Evolutionary conservation across 2,113 vertebrate genomes (phyloP), one percentile per base, ranked within the genome.

Genomic region (Pituophis catenifer): DNA sequence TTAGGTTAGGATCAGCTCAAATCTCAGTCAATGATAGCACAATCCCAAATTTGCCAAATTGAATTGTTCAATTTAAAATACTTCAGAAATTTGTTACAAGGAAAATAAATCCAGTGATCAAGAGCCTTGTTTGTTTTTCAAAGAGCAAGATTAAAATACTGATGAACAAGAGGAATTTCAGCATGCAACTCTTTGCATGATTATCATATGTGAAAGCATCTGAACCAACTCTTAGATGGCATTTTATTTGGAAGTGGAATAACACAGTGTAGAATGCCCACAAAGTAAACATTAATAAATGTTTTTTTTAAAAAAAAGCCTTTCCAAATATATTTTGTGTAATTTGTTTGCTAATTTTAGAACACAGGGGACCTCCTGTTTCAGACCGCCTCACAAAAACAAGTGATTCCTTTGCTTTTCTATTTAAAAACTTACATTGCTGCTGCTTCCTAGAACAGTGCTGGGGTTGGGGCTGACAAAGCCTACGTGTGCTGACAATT

Each of bases 301-400:
- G 3, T 33, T 2, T 75, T 75, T 65, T 52, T 52, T 38, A 38
- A 44, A 44, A 59, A 55, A 59, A 33, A 26, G 15, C 86, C 29
- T 53, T 86, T 53, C 54, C 58, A 62, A 92, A 48, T 94, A 86
- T 97, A 97, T 98, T 97, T 53, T 97, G 97, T 3, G 93, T 92
- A 91, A 96, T 97, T 92, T 97, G 97, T 55, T 92, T 97, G 86
- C 96, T 94, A 94, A 96, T 91, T 92, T 96, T 97, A 75, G 97
- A 97, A 95, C 97, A 97, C 94, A 96, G 59, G 94, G 96, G 96
- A 86, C 95, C 96, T 93, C 96, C 96, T 94, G 92, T 95, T 94
- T 96, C 96, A 0, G 12, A 1, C 2, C 97, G 97, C 95, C 93
- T 98, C 0, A 48, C 11, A 59, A 87, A 89, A 92, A 92, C 0